phyloP scores from a whole-genome alignment of 1,140 invertebrate species.

The Melipona quadrifasciata region DNA sequence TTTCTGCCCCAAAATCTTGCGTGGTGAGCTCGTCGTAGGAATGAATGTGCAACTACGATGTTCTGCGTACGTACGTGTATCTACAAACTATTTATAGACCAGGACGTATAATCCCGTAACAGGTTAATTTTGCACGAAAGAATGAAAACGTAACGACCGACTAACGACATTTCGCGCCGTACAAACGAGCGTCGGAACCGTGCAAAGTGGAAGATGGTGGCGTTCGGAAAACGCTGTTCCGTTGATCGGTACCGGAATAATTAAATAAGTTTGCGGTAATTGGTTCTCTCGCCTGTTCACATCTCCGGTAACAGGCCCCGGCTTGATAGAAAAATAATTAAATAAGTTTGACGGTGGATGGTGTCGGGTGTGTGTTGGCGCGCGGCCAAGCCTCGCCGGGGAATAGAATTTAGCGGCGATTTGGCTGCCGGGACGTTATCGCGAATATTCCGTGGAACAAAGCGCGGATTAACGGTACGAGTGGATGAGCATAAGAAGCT shows the following conservation, averaged over 20 bases:
- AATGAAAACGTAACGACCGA: neutral
- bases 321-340: constrained; percentile 51
- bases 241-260: constrained; percentile 14
- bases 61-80: too few relatives aligned
- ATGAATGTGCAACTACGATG: too few relatives aligned
- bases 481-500: neutral
- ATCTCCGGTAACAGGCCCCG: neutral
- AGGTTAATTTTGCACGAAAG: neutral
- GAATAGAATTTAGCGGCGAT: constrained; percentile 23
- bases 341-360: constrained; percentile 24
- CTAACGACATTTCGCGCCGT: neutral
- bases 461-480: neutral
- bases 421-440: neutral
- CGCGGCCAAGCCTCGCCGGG: neutral
- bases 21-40: too few relatives aligned
- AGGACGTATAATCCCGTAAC: neutral
- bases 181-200: too few relatives aligned
- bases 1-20: too few relatives aligned
- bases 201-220: neutral
- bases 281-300: constrained; percentile 21
- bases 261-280: constrained; percentile 33
- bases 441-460: constrained; percentile 7
- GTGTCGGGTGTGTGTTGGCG: neutral
- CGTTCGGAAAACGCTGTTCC: neutral
- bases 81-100: neutral